A percentile compares a stretch with the other conserved stretches of the same genome.
phyloP scores from a whole-genome alignment of 2,888 invertebrate species.

The Magallana nippona region DNA sequence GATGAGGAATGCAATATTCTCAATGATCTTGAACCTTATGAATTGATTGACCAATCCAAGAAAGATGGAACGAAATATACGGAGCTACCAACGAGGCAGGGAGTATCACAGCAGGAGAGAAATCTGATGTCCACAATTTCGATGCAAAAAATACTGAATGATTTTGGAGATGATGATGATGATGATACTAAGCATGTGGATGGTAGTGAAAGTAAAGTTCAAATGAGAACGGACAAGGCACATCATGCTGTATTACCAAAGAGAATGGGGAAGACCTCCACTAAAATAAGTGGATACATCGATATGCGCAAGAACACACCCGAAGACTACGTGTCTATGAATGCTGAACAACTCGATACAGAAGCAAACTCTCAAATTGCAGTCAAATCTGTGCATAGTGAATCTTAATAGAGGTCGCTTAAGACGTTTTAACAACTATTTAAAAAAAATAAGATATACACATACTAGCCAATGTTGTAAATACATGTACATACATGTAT shows the following conservation, averaged over 20 bases:
- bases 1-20: not conserved
- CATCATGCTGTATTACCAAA: not conserved
- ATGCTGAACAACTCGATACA: not conserved
- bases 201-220: not conserved
- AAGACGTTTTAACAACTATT: no score
- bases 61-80: slow-evolving; percentile 3
- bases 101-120: not conserved
- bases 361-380: not conserved
- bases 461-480: no score
- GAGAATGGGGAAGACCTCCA: not conserved
- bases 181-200: no score
- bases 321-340: not conserved
- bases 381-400: no score
- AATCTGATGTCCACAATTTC: not conserved
- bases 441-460: not conserved
- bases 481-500: no score
- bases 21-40: not conserved
- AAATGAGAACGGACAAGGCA: not conserved
- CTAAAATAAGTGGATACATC: slow-evolving; percentile 1
- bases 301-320: not conserved
- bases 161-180: not conserved
- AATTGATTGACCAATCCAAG: not conserved
- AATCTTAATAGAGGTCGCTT: not conserved
- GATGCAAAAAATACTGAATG: slow-evolving; percentile 1
- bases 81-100: not conserved